A percentile compares a stretch with the other conserved stretches of the same genome.
These are phyloP conservation scores for Apostichopus leukothele DNA, from an alignment of 53 echinoderm and acorn worm genomes.

Conservation along the genomic window DNA sequence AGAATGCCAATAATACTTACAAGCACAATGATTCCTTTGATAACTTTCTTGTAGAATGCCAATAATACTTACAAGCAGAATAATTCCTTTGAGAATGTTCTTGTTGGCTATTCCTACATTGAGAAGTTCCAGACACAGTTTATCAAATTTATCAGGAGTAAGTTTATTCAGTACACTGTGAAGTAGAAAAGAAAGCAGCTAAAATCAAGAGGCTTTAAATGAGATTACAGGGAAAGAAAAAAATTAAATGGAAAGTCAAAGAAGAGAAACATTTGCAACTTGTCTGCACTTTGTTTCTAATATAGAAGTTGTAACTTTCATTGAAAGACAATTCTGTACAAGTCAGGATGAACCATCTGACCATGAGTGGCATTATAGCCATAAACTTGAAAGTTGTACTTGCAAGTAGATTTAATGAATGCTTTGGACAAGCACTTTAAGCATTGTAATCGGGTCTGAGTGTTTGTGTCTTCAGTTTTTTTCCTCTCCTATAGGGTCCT, in stretches of 20 bases:
- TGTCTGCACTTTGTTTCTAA: too few relatives aligned
- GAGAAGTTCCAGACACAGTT: slow-evolving; percentile 86
- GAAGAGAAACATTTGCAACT: too few relatives aligned
- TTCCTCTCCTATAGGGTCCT: too few relatives aligned
- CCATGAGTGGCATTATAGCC: neutral
- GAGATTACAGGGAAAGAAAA: too few relatives aligned
- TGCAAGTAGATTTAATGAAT: too few relatives aligned
- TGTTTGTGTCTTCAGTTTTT: too few relatives aligned
- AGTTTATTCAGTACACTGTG: slow-evolving; percentile 92
- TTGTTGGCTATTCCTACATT: slow-evolving; percentile 96
- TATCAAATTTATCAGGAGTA: slow-evolving; percentile 99
- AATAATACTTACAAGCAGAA: slow-evolving; percentile 76
- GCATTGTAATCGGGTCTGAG: neutral
- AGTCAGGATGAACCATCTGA: neutral
- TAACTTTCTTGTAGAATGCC: slow-evolving; percentile 66
- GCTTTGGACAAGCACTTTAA: too few relatives aligned
- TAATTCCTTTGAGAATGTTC: slow-evolving; percentile 94
- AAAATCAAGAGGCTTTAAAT: too few relatives aligned
- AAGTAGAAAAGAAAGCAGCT: slow-evolving; percentile 7
- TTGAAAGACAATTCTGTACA: too few relatives aligned
- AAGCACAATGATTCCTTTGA: slow-evolving; percentile 80
- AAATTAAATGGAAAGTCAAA: too few relatives aligned
- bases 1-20: too few relatives aligned
- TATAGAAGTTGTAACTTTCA: too few relatives aligned
- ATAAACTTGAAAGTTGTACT: neutral